These are phyloP conservation scores for Rhyacichthys aspro DNA, from an alignment of 2,797 vertebrate genomes.

Conservation along the genomic window DNA sequence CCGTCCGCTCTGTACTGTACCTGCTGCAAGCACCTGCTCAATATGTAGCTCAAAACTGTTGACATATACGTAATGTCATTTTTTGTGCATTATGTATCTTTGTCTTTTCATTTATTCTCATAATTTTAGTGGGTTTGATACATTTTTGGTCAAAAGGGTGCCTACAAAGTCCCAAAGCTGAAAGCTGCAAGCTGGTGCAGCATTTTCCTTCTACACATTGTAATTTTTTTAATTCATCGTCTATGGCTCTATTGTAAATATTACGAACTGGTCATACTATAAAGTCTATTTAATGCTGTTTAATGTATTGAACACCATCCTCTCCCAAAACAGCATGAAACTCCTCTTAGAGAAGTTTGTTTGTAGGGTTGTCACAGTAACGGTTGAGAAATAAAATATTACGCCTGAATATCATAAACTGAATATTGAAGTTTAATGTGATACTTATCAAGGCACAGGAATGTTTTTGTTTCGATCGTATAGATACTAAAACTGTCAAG, in stretches of 20 bases:
- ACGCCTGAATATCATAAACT: neutral
- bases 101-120: too few relatives aligned
- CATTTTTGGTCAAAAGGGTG: too few relatives aligned
- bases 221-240: too few relatives aligned
- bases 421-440: neutral
- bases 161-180: too few relatives aligned
- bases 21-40: conserved; percentile 23
- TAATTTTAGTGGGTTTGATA: too few relatives aligned
- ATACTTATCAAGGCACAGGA: neutral
- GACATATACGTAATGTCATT: too few relatives aligned
- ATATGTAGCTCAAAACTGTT: neutral
- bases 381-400: neutral
- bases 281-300: too few relatives aligned
- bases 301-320: neutral
- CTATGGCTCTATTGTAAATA: too few relatives aligned
- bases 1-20: conserved; percentile 11
- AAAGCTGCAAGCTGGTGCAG: too few relatives aligned
- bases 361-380: neutral
- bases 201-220: too few relatives aligned
- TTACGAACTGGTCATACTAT: too few relatives aligned
- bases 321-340: conserved; percentile 5
- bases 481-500: conserved; percentile 13
- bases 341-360: neutral
- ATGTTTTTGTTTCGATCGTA: conserved; percentile 7
- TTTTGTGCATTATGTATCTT: too few relatives aligned